Conservation (phyloP, 2,113 vertebrate genomes). For the Hippotragus niger region DNA sequence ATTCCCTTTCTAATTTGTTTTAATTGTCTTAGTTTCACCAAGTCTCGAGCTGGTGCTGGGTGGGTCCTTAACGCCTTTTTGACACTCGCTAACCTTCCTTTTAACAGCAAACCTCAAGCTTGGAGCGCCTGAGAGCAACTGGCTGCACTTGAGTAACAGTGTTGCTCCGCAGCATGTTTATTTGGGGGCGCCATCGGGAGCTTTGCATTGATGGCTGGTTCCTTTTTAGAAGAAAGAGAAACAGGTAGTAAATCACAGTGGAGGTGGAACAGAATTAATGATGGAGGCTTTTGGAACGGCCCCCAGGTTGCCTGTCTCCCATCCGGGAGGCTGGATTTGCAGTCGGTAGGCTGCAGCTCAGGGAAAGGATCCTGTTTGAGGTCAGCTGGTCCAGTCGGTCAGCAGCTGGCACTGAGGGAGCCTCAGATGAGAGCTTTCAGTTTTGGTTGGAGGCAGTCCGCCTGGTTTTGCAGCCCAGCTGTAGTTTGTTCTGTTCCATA, state of each 20-base stretch:
- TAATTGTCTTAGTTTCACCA: neutral
- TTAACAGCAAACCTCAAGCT: neutral
- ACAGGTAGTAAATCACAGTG: neutral
- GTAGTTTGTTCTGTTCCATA: neutral
- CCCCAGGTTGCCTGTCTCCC: neutral
- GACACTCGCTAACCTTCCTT: neutral
- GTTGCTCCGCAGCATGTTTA: neutral
- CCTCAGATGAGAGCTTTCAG: neutral
- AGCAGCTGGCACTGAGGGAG: neutral
- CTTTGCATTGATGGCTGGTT: neutral
- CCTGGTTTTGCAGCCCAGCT: neutral
- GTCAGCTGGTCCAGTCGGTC: neutral
- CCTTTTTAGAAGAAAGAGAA: neutral
- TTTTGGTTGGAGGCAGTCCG: neutral
- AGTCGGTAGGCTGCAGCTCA: neutral
- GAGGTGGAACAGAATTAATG: neutral
- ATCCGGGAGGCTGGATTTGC: neutral
- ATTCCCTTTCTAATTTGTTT: neutral
- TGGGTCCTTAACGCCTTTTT: neutral
- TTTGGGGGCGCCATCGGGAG: too few species aligned
- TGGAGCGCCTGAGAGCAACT: neutral
- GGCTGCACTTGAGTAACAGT: rapidly evolving
- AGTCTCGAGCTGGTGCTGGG: neutral
- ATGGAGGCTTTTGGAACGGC: neutral
- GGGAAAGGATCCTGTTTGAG: neutral